Evolutionary conservation across 2,113 vertebrate species (phyloP).

Genomic region (Poeciliopsis turrubarensis): DNA sequence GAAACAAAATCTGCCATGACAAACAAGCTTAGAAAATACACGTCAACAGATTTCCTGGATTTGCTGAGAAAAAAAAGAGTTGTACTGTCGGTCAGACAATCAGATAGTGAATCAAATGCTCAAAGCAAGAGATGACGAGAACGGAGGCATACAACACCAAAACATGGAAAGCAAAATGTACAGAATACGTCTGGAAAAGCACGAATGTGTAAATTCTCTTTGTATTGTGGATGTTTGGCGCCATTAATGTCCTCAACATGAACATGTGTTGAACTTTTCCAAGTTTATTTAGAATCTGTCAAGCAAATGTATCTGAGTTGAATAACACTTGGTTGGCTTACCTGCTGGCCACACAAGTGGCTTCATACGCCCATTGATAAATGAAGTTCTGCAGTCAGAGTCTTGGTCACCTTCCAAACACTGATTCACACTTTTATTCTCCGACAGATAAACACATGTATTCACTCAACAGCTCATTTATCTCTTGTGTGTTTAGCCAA

Average conservation of each 20-base stretch:
- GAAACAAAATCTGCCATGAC: background rate
- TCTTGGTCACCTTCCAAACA: background rate
- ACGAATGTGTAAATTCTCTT: background rate
- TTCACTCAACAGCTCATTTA: background rate
- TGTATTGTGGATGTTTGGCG: background rate
- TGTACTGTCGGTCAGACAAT: background rate
- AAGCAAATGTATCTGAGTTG: background rate
- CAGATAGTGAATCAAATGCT: background rate
- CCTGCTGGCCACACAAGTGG: background rate
- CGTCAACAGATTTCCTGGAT: no score
- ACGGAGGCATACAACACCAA: background rate
- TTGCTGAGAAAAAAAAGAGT: background rate
- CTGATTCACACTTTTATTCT: background rate
- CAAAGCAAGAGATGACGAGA: background rate
- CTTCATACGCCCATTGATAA: background rate
- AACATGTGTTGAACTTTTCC: background rate
- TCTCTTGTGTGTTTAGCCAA: constrained; percentile 1
- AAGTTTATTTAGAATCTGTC: background rate
- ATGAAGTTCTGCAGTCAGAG: background rate
- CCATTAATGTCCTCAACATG: background rate
- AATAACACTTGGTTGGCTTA: background rate
- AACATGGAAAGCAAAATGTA: background rate
- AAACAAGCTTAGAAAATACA: background rate
- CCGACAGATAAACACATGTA: background rate
- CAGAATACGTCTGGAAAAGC: background rate